These are phyloP conservation scores for Pterocles gutturalis DNA, from an alignment of 2,113 vertebrate genomes.

Conservation along the genomic window DNA sequence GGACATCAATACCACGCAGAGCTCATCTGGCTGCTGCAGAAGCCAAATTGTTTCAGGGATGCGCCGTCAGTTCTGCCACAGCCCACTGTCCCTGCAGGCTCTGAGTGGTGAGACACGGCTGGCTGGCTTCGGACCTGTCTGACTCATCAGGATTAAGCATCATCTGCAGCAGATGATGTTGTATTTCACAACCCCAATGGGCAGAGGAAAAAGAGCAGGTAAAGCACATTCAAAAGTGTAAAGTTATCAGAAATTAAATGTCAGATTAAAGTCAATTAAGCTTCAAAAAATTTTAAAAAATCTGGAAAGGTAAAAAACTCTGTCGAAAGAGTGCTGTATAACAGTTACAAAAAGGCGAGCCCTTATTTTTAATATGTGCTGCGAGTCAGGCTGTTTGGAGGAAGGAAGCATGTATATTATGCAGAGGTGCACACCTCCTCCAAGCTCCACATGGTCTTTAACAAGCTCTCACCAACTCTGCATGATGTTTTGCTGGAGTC, in stretches of 20 bases:
- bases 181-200: not conserved
- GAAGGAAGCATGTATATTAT: not conserved
- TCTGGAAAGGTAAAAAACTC: not conserved
- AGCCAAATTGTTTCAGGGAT: constrained; percentile 40
- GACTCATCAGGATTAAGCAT: not conserved
- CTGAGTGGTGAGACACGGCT: not conserved
- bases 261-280: not conserved
- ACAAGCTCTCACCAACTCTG: not conserved
- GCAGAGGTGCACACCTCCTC: not conserved
- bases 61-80: not conserved
- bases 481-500: rapidly evolving
- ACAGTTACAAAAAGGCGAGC: not conserved
- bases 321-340: not conserved
- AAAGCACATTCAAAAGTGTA: not conserved
- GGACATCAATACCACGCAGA: constrained; percentile 52
- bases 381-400: not conserved
- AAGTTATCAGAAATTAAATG: not conserved
- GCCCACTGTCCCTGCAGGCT: constrained; percentile 23
- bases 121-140: constrained; percentile 15
- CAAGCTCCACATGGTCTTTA: not conserved
- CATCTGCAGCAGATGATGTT: not conserved
- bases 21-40: constrained; percentile 56
- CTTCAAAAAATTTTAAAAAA: not conserved
- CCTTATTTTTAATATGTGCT: not conserved
- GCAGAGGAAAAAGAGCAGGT: not conserved